Base-by-base conservation (phyloP, 1,140 invertebrate genomes). In the Macrostomum lignano region DNA sequence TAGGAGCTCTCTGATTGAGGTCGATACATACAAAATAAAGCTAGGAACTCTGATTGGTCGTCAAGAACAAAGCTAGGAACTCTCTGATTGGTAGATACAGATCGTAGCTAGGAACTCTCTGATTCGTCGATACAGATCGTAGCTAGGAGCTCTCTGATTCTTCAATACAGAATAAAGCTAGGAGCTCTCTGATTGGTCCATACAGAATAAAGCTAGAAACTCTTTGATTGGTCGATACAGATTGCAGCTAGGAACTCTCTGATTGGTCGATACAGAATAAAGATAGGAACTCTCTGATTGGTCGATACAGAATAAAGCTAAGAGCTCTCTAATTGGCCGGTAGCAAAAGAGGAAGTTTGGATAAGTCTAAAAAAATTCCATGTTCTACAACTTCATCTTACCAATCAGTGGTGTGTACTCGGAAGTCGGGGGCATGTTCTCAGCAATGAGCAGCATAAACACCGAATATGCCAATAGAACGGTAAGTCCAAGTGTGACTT, bases 381-480 rank as follows among this genome's bases (percentile, higher is more conserved):
- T 28, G 15, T 5, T 15, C 4, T 28, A 15, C 15, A 28, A 28
- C 15, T 5, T 9, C 15, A 5, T 96, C 65, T 94, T 94, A 39
- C 88, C 88, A 33, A 98, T 67, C 13, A 98, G 65, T 13, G 88
- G 88, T 28, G 96, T 82, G 17, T 91, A 84, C 38, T 94, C 62
- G 11, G 81, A 93, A 19, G 88, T 96, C 3, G 91, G 86, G 9
- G 88, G 88, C 46, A 96, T 94, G 44, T 94, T 88, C 60, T 88
- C 81, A 31, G 88, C 82, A 30, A 98, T 72, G 52, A 96, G 66
- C 19, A 96, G 66, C 64, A 96, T 96, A 67, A 98, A 98, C 66
- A 98, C 86, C 63, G 88, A 84, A 45, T 96, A 72, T 57, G 84
- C 91, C 62, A 96, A 84, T 42, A 96, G 69, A 61, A 96, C 94